Conservation (phyloP, 2,888 invertebrate genomes). For the Entomobrya multifasciata region DNA sequence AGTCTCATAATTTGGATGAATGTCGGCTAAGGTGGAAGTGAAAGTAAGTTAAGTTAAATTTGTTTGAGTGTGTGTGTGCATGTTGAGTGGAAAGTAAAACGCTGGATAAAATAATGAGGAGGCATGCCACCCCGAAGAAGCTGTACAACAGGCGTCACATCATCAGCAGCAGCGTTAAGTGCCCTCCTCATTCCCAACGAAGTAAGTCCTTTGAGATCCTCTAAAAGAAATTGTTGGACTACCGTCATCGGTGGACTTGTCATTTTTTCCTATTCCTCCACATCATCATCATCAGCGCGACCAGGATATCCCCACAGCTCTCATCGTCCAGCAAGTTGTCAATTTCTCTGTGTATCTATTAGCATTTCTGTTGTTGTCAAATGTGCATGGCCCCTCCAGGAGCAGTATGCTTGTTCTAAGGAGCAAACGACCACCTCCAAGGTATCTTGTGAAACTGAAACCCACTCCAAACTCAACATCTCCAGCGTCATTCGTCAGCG, state of each 20-base stretch:
- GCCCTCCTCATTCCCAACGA: no score
- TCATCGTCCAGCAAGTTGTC: neutral
- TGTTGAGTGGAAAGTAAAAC: neutral
- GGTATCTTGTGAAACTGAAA: neutral
- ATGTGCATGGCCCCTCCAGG: neutral
- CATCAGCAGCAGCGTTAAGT: constrained; percentile 42
- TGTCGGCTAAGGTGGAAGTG: no score
- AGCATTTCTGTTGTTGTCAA: no score
- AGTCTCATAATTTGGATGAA: no score
- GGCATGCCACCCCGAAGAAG: constrained; percentile 71
- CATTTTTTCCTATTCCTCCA: neutral
- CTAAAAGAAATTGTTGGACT: no score
- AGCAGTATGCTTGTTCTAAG: constrained; percentile 34
- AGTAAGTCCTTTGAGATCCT: no score
- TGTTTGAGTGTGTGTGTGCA: neutral
- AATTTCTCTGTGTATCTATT: no score
- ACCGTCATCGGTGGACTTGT: no score
- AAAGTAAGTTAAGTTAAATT: neutral
- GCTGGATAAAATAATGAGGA: constrained; percentile 54
- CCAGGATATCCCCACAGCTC: no score
- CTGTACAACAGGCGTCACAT: constrained; percentile 32
- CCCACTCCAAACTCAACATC: neutral
- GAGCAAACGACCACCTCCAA: constrained; percentile 31
- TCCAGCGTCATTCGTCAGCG: neutral
- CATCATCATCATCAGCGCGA: neutral